Evolutionary conservation across 2,888 invertebrate species (phyloP).

Genomic region (Oscheius sp.): DNA sequence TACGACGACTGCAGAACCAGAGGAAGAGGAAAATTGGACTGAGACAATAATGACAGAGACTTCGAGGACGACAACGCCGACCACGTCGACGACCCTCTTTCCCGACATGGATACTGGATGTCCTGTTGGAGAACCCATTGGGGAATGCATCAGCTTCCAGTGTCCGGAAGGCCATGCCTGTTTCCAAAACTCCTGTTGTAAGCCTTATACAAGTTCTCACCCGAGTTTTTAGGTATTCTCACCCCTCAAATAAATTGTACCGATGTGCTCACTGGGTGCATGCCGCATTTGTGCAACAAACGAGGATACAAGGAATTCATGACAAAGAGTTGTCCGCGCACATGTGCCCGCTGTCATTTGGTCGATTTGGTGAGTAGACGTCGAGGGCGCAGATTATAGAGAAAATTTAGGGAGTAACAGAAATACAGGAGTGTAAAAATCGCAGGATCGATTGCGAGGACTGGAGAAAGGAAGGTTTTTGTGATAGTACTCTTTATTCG

Average conservation of each 20-base stretch:
- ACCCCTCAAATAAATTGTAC: conserved; percentile 65
- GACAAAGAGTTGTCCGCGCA: conserved; percentile 62
- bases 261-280: conserved; percentile 55
- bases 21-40: conserved; percentile 20
- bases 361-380: conserved; percentile 45
- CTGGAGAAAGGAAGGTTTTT: conserved; percentile 65
- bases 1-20: conserved; percentile 3
- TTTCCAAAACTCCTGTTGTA: conserved; percentile 60
- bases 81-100: conserved; percentile 37
- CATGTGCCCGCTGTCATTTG: conserved; percentile 62
- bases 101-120: conserved; percentile 49
- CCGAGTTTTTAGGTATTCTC: conserved; percentile 47
- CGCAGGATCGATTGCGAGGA: conserved; percentile 63
- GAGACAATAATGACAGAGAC: conserved; percentile 5
- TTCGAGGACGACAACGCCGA: conserved; percentile 25
- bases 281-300: conserved; percentile 55
- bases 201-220: conserved; percentile 6
- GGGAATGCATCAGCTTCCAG: conserved; percentile 51
- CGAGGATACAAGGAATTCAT: conserved; percentile 63
- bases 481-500: conserved; percentile 61
- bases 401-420: conserved; percentile 41
- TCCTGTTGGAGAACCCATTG: conserved; percentile 61
- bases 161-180: conserved; percentile 66
- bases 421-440: conserved; percentile 56
- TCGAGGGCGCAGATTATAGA: background rate